Evolutionary conservation across 2,113 vertebrate genomes (phyloP), one percentile per base, ranked within the genome.

Genomic region (Orthochromis malagaraziensis): DNA sequence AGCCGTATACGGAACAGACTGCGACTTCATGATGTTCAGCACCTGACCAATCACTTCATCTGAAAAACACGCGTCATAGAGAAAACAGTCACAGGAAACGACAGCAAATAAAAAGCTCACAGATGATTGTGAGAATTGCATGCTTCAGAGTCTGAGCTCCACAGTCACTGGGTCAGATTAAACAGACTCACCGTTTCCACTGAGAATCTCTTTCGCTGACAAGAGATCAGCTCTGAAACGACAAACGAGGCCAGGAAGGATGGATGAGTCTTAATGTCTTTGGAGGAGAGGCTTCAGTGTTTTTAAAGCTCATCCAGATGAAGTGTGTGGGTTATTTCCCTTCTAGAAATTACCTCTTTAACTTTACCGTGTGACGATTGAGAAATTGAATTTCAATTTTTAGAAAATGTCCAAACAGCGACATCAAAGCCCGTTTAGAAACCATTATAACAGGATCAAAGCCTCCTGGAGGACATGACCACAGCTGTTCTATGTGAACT

Each of bases 11-110:
- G 97, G 97, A 19, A 98, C 95, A 1, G 96, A 96, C 92, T 98
- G 97, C 1, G 94, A 91, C 87, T 95, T 96, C 94, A 98, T 96
- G 24, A 96, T 96, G 92, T 94, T 97, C 94, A 98, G 53, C 88
- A 98, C 98, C 90, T 98, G 97, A 79, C 97, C 97, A 3, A 98
- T 97, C 70, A 97, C 95, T 85, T 98, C 97, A 88, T 98, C 98
- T 98, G 92, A 68, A 89, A 87, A 13, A 24, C 49, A 49, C 10
- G 0, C 6, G 3, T 49, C 10, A 31, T 0, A 29, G 19, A 79
- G 75, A 7, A 53, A 33, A 79, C 11, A 2, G 17, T 21, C 11
- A 35, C 7, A 21, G 51, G 75, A 33, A 47, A 75, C 31, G 11
- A 38, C 0, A 3, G 14, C 9, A 11, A 49, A 49, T 19, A 29